phyloP scores from a whole-genome alignment of 2,888 invertebrate species.

The Julus scandinavius region DNA sequence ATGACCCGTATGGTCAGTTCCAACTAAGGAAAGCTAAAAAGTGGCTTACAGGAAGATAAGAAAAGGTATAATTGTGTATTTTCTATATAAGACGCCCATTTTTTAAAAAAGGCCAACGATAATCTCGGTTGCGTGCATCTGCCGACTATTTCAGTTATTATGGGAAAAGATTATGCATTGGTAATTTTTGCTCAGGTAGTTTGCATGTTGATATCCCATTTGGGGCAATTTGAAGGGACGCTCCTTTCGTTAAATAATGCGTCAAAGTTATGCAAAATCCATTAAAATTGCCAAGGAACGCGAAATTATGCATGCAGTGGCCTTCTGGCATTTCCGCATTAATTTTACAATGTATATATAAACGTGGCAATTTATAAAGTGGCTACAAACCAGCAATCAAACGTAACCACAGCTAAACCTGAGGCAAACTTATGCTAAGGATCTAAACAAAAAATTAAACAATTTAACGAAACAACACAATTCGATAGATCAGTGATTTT shows the following conservation, averaged over 20 bases:
- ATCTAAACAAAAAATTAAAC: neutral
- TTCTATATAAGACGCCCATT: neutral
- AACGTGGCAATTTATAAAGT: neutral
- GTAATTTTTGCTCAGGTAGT: neutral
- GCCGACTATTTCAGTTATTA: neutral
- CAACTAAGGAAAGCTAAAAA: neutral
- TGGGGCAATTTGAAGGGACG: constrained; percentile 1
- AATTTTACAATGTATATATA: neutral
- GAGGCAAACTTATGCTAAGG: neutral
- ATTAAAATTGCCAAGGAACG: neutral
- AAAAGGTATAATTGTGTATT: neutral
- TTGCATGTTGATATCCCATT: neutral
- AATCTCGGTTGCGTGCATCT: neutral
- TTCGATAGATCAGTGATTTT: no score
- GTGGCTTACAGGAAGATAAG: neutral
- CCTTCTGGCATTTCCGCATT: constrained; percentile 36
- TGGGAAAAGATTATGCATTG: neutral
- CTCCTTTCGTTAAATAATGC: neutral
- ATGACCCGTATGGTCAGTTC: neutral
- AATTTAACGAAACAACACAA: no score
- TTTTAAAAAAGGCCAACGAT: neutral
- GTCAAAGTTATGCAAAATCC: constrained; percentile 3
- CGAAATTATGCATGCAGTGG: neutral
- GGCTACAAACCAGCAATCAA: neutral
- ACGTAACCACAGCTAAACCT: neutral